Conservation (phyloP, 2,113 vertebrate species). For the Nyctibius bracteatus region DNA sequence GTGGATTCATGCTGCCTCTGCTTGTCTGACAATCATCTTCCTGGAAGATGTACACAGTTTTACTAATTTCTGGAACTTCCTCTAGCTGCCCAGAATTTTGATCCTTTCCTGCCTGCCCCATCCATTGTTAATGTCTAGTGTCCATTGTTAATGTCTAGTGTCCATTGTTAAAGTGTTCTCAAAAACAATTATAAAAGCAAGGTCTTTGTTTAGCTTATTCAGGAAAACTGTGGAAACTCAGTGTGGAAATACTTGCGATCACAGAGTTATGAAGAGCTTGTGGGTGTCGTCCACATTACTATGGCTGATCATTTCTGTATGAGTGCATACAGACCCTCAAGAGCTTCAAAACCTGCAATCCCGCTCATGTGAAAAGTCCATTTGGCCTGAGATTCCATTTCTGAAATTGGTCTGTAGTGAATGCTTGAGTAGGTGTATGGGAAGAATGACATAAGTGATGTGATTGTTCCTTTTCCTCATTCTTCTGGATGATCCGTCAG, state of each 20-base stretch:
- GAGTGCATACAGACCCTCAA: neutral
- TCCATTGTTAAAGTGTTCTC: neutral
- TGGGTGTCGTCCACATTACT: neutral
- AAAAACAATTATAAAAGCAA: neutral
- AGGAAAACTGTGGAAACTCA: neutral
- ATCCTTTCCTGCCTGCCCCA: neutral
- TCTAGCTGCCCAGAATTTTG: neutral
- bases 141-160: neutral
- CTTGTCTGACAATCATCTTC: neutral
- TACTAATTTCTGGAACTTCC: neutral
- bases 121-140: neutral
- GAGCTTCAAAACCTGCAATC: neutral
- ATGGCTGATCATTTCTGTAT: neutral
- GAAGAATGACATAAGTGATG: neutral
- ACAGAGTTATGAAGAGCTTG: neutral
- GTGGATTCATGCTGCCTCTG: neutral
- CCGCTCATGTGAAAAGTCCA: neutral
- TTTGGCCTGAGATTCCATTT: neutral
- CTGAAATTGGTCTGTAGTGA: neutral
- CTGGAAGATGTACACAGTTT: neutral
- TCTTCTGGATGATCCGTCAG: neutral
- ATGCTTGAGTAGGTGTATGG: neutral
- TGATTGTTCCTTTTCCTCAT: neutral
- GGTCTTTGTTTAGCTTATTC: neutral
- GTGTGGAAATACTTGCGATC: neutral